A percentile compares a stretch with the other conserved stretches of the same genome.
These are phyloP conservation scores for Callyntrura guangdongensis DNA, from an alignment of 2,888 invertebrate genomes.

Conservation along the genomic window DNA sequence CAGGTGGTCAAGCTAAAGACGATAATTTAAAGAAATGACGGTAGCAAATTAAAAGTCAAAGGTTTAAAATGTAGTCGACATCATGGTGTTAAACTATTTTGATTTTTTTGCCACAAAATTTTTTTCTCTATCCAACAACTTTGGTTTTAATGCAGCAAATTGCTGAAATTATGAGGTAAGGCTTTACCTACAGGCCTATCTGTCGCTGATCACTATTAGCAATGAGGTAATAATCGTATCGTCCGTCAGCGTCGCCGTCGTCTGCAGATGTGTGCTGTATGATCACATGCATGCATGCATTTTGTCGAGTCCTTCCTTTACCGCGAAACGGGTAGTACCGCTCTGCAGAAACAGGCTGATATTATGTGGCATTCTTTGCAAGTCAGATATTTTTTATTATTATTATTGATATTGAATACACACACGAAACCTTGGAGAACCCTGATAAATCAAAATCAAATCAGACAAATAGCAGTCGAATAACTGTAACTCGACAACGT, in stretches of 20 bases:
- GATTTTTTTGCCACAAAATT: constrained; percentile 14
- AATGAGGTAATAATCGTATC: not conserved
- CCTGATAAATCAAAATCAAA: constrained; percentile 79
- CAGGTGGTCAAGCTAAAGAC: constrained; percentile 55
- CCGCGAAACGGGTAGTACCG: constrained; percentile 52
- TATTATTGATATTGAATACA: constrained; percentile 53
- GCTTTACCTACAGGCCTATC: constrained; percentile 19
- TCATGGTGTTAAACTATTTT: not conserved
- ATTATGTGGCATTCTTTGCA: not conserved
- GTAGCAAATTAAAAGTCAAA: constrained; percentile 45
- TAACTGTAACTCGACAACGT: constrained; percentile 75
- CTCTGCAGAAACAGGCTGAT: constrained; percentile 34
- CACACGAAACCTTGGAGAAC: constrained; percentile 74
- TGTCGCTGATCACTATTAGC: constrained; percentile 17
- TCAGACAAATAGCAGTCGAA: constrained; percentile 75
- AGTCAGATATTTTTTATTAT: constrained; percentile 26
- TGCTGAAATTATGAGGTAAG: constrained; percentile 10
- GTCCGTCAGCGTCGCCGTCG: not conserved
- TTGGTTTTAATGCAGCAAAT: constrained; percentile 29
- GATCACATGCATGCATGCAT: constrained; percentile 14
- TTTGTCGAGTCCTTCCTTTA: constrained; percentile 12
- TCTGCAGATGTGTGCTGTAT: constrained; percentile 41
- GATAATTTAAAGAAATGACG: constrained; percentile 44
- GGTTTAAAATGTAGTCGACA: not conserved
- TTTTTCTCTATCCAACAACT: not conserved